Evolutionary conservation across 2,797 vertebrate species (phyloP).

Genomic region (Echeneis naucrates): DNA sequence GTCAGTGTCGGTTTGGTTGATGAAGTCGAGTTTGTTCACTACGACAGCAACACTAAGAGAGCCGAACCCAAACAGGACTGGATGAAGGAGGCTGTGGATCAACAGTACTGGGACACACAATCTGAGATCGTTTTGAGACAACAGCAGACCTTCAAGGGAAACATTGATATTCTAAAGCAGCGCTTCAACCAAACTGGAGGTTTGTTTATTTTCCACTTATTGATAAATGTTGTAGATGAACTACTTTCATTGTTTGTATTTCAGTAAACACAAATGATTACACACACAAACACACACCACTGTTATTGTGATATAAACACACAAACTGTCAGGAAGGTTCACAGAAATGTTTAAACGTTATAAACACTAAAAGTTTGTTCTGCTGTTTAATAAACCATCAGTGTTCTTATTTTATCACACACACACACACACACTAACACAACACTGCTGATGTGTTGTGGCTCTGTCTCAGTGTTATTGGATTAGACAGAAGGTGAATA

Average conservation of each 20-base stretch:
- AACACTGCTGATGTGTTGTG: too few species aligned
- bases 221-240: not conserved
- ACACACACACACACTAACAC: too few species aligned
- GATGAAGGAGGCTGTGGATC: constrained; percentile 28
- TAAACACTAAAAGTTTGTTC: too few species aligned
- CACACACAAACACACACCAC: constrained; percentile 6
- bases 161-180: accelerated
- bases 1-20: constrained; percentile 50
- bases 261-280: too few species aligned
- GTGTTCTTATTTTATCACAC: too few species aligned
- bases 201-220: constrained; percentile 45
- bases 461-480: too few species aligned
- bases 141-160: not conserved
- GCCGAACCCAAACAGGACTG: constrained; percentile 49
- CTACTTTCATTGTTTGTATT: too few species aligned
- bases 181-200: constrained; percentile 75
- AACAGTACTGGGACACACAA: constrained; percentile 48
- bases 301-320: too few species aligned
- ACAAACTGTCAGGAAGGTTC: too few species aligned
- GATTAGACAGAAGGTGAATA: too few species aligned
- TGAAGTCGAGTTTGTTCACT: not conserved
- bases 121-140: accelerated
- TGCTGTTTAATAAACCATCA: too few species aligned
- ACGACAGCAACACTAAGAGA: constrained; percentile 54
- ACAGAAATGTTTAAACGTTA: too few species aligned